Base-by-base conservation (phyloP, 2,113 vertebrate species). In the Pomatostomus ruficeps region DNA sequence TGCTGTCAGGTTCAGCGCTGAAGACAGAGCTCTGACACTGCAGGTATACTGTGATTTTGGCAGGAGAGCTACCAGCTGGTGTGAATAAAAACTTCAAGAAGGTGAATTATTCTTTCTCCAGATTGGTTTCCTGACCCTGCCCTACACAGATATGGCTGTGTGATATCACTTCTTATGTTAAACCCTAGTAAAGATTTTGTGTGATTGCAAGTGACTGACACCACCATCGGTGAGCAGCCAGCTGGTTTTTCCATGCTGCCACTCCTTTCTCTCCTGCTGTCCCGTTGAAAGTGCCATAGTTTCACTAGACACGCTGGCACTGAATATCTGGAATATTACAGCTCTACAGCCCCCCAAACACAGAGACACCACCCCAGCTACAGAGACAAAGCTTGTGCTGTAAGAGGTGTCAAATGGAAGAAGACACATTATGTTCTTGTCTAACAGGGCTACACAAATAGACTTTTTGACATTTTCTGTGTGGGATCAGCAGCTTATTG, bases 241-340 rank as follows among this genome's bases (percentile, higher is more conserved):
- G 42, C 11, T 90, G 67, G 23, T 11, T 76, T 80, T 84, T 80
- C 38, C n/a, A 38, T 0, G 0, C 38, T 71, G 59, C 54, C 3
- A 2, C 17, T 85, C 25, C 38, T 62, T 86, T 71, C 46, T 45
- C 15, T 72, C 42, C 42, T 61, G 33, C 28, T 11, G 6, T 25
- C 9, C 36, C 11, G n/a, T 5, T 36, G 58, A 63, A 51, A 0
- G 0, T 48, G 15, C 18, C 17, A 11, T 14, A 54, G 28, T 36
- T 73, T 81, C 68, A 35, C 33, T 19, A 43, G 65, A 33, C 22
- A 25, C 0, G 0, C 22, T 46, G 38, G 24, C 26, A 33, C 12
- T 9, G 29, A 75, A 8, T 51, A 38, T 18, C 42, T 73, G 63
- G 38, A 76, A 31, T 62, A 40, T 67, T 38, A 46, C 11, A 87